Evolutionary conservation across 2,888 invertebrate genomes (phyloP), one percentile per base, ranked within the genome.

Genomic region (Spatulosminthurus flaviceps): DNA sequence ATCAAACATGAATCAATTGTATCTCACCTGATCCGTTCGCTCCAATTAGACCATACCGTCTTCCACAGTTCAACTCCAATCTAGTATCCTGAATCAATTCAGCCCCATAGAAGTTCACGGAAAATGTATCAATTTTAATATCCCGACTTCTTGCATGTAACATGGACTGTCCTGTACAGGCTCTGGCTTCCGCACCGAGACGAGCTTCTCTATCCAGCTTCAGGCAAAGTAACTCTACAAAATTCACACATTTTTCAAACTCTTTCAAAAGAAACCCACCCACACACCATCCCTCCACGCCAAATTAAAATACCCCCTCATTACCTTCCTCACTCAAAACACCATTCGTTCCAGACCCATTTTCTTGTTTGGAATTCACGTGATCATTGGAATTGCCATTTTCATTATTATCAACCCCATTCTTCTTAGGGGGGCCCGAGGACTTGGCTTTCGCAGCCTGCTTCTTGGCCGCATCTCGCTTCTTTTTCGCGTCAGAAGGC

Each of bases 401-500:
- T 24, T 84, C 86, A 82, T 86, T 86, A 29, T 82, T 83, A 43
- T 81, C 83, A 80, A 87, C 87, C 80, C 90, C 92, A 89, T 88
- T 76, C 16, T 73, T 77, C 51, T 29, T 26, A 11, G 72, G 71
- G 79, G 72, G 71, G 79, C 80, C 86, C 84, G 85, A 90, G 90
- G 80, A 26, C 69, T 71, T 51, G 93, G 91, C 92, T 87, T 93
- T 94, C 4, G 95, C 94, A 77, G 95, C 95, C 85, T 97, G 97
- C 88, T 98, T 99, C 89, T 98, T 99, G 88, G 96, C 96, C 87
- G 95, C 95, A 87, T 95, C 96, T 88, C 97, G 94, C 87, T 96
- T 95, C 91, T 99, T 98, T 89, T 99, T 98, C 43, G 97, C 93
- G 89, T 98, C 98, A 86, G 99, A 99, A 88, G 99, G 98, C 99